These are phyloP conservation scores for Melanostigma gelatinosum DNA, from an alignment of 2,113 vertebrate genomes.

Conservation along the genomic window DNA sequence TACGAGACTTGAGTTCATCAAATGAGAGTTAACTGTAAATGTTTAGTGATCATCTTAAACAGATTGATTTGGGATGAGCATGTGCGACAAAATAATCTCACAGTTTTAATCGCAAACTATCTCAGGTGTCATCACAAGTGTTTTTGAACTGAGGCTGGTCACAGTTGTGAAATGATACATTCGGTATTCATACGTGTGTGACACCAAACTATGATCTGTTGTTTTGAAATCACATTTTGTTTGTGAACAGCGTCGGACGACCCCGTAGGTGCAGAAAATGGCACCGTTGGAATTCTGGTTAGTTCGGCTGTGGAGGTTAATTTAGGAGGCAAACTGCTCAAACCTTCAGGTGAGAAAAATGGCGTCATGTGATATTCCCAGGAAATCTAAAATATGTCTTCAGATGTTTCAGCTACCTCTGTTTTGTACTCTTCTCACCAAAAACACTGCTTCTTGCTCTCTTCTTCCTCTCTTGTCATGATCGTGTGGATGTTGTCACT, in stretches of 20 bases:
- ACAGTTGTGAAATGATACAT: not conserved
- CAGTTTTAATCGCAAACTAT: not conserved
- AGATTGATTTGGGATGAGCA: not conserved
- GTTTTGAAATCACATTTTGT: not conserved
- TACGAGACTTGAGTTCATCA: not conserved
- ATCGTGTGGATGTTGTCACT: not conserved
- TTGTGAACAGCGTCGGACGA: constrained; percentile 77
- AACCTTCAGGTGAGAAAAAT: constrained; percentile 89
- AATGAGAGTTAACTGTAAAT: not conserved
- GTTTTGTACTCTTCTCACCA: not conserved
- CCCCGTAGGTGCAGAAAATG: constrained; percentile 88
- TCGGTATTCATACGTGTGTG: not conserved
- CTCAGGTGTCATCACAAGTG: too few relatives aligned
- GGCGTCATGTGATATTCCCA: not conserved
- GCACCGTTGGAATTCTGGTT: constrained; percentile 92
- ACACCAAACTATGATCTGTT: not conserved
- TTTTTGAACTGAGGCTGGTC: not conserved
- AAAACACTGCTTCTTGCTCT: constrained; percentile 11
- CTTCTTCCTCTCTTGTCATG: not conserved
- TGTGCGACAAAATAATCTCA: not conserved
- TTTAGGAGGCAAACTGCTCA: constrained; percentile 88
- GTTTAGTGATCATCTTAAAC: not conserved
- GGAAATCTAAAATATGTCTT: not conserved
- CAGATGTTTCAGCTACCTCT: not conserved
- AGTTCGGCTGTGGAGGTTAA: constrained; percentile 94